phyloP scores from a whole-genome alignment of 2,797 vertebrate species.

The Sebastolobus altivelis region DNA sequence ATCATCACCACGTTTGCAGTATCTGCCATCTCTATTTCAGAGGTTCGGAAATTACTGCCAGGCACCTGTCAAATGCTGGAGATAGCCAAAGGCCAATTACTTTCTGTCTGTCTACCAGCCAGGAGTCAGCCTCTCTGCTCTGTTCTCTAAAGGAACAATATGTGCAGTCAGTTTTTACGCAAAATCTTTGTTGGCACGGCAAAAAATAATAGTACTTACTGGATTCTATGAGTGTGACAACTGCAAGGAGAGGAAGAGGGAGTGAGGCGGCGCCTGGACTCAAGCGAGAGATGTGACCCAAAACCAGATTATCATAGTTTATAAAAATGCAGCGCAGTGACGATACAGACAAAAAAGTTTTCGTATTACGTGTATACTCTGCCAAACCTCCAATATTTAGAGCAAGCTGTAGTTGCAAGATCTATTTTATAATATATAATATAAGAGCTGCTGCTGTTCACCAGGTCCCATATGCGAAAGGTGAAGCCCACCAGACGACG shows the following conservation, averaged over 20 bases:
- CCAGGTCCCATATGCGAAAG: conserved; percentile 62
- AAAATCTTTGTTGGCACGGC: not conserved
- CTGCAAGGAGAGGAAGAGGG: not conserved
- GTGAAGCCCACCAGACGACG: conserved; percentile 35
- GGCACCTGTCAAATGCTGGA: conserved; percentile 8
- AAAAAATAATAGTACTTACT: not conserved
- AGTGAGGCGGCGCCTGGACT: not conserved
- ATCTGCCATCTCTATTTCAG: conserved; percentile 7
- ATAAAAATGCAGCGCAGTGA: not conserved
- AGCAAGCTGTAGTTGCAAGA: not conserved
- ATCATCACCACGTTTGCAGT: not conserved
- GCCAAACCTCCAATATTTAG: not conserved
- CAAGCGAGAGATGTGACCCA: not conserved
- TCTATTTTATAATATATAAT: not conserved
- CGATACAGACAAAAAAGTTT: not conserved
- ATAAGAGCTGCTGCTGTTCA: conserved; percentile 18
- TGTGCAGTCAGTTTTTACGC: not conserved
- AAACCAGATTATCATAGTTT: not conserved
- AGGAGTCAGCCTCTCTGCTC: not conserved
- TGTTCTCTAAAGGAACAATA: conserved; percentile 6
- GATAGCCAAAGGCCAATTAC: not conserved
- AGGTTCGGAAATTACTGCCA: not conserved
- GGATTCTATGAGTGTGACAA: not conserved
- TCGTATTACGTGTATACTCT: not conserved
- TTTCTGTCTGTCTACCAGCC: conserved; percentile 6